Evolutionary conservation across 2,888 invertebrate species (phyloP).

Genomic region (Drosophila borborema): DNA sequence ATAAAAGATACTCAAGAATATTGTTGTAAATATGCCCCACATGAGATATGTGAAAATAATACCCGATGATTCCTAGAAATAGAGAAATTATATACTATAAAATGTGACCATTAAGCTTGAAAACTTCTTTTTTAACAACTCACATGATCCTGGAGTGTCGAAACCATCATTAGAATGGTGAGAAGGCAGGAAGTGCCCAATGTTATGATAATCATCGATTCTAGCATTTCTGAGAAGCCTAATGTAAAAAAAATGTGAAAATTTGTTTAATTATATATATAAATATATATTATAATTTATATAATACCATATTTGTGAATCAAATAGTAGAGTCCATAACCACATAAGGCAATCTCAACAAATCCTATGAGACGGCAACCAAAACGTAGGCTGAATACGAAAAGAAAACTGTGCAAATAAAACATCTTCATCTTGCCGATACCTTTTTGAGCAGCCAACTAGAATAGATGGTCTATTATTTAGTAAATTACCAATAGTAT

Average conservation of each 20-base stretch:
- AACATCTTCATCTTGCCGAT: slow-evolving; percentile 27
- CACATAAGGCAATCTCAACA: slow-evolving; percentile 24
- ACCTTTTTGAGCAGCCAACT: slow-evolving; percentile 13
- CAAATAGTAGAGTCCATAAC: slow-evolving; percentile 21
- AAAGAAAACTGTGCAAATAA: slow-evolving; percentile 38
- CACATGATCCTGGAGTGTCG: slow-evolving; percentile 51
- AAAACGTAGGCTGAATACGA: slow-evolving; percentile 37
- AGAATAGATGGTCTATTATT: not conserved
- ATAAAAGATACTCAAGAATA: slow-evolving; percentile 29
- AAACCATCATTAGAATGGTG: slow-evolving; percentile 30
- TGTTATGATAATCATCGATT: slow-evolving; percentile 35
- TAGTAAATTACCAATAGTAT: not conserved
- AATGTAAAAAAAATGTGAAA: not conserved
- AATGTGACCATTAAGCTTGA: not conserved
- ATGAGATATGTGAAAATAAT: slow-evolving; percentile 44
- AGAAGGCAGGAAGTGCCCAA: slow-evolving; percentile 36
- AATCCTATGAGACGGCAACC: slow-evolving; percentile 39
- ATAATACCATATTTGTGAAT: slow-evolving; percentile 14
- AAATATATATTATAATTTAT: not conserved
- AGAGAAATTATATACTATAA: not conserved
- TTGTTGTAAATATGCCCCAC: slow-evolving; percentile 42
- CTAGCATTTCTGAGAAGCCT: slow-evolving; percentile 37
- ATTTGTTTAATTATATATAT: not conserved
- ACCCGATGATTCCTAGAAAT: slow-evolving; percentile 48
- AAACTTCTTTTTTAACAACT: not conserved